Evolutionary conservation across 2,888 invertebrate species (phyloP).

Genomic region (Erynnis tages): DNA sequence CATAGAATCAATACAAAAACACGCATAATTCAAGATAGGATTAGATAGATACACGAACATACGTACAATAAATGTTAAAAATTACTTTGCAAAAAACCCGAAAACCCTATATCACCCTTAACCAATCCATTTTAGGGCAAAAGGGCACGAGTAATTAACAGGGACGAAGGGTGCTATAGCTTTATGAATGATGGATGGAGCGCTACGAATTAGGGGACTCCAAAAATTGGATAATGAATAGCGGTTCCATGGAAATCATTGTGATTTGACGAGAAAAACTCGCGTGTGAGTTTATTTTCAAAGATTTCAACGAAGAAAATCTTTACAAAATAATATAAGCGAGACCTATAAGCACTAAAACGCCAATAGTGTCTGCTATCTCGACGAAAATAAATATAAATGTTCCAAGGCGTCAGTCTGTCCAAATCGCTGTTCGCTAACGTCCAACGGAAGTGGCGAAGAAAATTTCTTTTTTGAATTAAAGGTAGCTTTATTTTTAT

Average conservation of each 20-base stretch:
- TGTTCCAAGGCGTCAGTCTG: not conserved
- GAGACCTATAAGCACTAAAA: not conserved
- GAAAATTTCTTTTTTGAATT: not conserved
- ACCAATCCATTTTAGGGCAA: constrained; percentile 2
- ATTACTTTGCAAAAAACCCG: constrained; percentile 4
- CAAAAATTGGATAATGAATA: constrained; percentile 5
- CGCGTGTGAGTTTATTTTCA: not conserved
- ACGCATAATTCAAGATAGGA: too few relatives aligned
- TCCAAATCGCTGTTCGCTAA: constrained; percentile 2
- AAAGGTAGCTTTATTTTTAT: too few relatives aligned
- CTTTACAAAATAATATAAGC: not conserved
- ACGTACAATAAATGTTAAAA: constrained; percentile 16
- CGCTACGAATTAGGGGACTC: constrained; percentile 1
- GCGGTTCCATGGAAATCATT: not conserved
- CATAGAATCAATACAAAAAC: too few relatives aligned
- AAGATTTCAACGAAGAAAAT: too few relatives aligned
- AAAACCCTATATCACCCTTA: not conserved
- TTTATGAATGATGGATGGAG: not conserved
- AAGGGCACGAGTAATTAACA: constrained; percentile 1
- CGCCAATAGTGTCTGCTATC: not conserved
- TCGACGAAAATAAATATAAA: constrained; percentile 4
- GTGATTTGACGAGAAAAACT: not conserved
- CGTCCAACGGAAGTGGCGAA: not conserved
- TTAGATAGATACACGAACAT: too few relatives aligned
- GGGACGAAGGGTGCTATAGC: not conserved